Percentiles rank a stretch among this genome's conserved stretches.
phyloP scores from a whole-genome alignment of 2,888 invertebrate genomes.

The Drosophila sordidapex region DNA sequence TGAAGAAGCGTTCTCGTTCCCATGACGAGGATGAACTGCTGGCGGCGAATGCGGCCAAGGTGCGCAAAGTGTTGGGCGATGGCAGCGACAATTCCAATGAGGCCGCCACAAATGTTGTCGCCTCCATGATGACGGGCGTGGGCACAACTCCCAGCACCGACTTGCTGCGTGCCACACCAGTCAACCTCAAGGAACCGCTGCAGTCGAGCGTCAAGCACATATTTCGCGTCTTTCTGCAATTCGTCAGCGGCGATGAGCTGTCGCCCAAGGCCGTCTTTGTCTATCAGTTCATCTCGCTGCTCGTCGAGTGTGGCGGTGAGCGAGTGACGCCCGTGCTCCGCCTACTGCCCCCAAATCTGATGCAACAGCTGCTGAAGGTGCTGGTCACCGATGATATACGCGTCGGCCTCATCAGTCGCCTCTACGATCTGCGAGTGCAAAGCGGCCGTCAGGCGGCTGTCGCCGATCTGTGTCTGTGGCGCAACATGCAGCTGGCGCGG shows the following conservation, averaged over 20 bases:
- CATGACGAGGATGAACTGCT: slow-evolving; percentile 87
- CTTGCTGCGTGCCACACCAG: slow-evolving; percentile 62
- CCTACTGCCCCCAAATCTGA: slow-evolving; percentile 90
- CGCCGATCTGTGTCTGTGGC: slow-evolving; percentile 93
- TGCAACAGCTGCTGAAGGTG: slow-evolving; percentile 92
- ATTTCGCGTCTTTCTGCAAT: slow-evolving; percentile 90
- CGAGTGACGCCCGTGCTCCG: slow-evolving; percentile 90
- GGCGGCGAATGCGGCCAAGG: slow-evolving; percentile 86
- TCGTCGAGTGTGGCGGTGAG: slow-evolving; percentile 92
- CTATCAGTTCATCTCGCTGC: slow-evolving; percentile 90
- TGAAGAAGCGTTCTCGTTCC: slow-evolving; percentile 87
- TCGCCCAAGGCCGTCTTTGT: slow-evolving; percentile 94
- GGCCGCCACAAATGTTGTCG: slow-evolving; percentile 39
- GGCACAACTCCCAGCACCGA: slow-evolving; percentile 43
- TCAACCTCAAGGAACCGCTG: slow-evolving; percentile 87
- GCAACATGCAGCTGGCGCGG: slow-evolving; percentile 89
- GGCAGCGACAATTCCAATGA: slow-evolving; percentile 87
- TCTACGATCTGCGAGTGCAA: slow-evolving; percentile 91
- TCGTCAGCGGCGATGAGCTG: slow-evolving; percentile 88
- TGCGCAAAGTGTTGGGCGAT: slow-evolving; percentile 87
- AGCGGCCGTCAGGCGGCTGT: slow-evolving; percentile 94
- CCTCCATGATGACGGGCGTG: slow-evolving; percentile 23
- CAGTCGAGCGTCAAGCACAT: slow-evolving; percentile 88
- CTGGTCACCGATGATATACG: slow-evolving; percentile 83
- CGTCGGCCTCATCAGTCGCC: slow-evolving; percentile 83